These are phyloP conservation scores for Pterocles burchelli DNA, from an alignment of 2,113 vertebrate species.

Conservation along the genomic window DNA sequence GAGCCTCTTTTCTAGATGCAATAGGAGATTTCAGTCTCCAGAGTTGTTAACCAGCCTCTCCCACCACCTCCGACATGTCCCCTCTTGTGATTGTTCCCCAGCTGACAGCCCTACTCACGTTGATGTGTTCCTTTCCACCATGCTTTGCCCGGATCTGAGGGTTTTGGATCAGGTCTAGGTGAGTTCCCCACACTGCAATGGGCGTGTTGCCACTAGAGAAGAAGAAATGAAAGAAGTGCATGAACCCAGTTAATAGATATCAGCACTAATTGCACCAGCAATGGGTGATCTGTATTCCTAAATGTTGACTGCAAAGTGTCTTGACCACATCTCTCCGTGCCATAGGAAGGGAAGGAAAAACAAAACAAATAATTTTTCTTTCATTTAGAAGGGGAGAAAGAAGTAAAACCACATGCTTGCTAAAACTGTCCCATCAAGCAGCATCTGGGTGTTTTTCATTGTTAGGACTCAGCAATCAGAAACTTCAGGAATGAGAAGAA, in stretches of 20 bases:
- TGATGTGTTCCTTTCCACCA: constrained; percentile 89
- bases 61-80: rapidly evolving
- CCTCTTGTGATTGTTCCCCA: background rate
- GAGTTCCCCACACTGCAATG: constrained; percentile 92
- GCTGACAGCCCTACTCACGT: constrained; percentile 79
- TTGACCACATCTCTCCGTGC: rapidly evolving
- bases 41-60: background rate
- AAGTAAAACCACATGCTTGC: background rate
- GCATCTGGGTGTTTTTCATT: background rate
- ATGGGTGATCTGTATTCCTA: background rate
- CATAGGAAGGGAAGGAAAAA: background rate
- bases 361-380: background rate
- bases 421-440: background rate
- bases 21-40: background rate
- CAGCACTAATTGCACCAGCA: background rate
- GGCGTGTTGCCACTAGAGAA: constrained; percentile 89
- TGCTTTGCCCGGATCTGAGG: constrained; percentile 96
- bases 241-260: background rate
- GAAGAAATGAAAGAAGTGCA: background rate
- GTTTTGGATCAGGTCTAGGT: constrained; percentile 96
- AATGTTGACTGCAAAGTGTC: background rate
- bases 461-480: background rate
- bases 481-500: background rate
- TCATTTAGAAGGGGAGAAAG: background rate
- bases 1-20: background rate